These are phyloP conservation scores for Oncopodura yosiiana DNA, from an alignment of 1,140 invertebrate genomes.

Conservation along the genomic window DNA sequence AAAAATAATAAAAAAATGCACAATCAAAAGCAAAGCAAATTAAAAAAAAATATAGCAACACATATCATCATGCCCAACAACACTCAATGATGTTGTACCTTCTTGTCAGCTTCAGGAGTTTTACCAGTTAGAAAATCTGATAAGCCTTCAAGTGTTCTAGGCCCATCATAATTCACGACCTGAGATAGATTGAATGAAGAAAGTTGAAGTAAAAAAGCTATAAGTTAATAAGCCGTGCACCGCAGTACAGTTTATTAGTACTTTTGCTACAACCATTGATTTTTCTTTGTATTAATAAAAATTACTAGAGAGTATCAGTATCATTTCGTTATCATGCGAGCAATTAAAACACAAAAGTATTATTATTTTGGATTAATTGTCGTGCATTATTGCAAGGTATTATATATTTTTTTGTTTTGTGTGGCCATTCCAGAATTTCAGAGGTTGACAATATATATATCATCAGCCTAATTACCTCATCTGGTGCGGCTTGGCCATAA, in stretches of 20 bases:
- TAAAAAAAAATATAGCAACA: not conserved
- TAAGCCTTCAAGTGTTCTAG: conserved; percentile 51
- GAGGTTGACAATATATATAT: not conserved
- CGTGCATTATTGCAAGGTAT: too few relatives aligned
- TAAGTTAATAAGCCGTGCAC: too few relatives aligned
- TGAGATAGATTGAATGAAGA: conserved; percentile 31
- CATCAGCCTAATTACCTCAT: conserved; percentile 51
- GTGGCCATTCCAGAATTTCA: too few relatives aligned
- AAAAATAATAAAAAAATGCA: conserved; percentile 3
- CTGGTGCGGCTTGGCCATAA: conserved; percentile 52
- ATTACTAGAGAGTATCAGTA: too few relatives aligned
- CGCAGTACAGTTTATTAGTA: too few relatives aligned
- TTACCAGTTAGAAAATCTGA: conserved; percentile 42
- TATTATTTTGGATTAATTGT: not conserved
- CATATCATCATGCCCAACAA: not conserved
- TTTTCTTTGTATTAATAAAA: too few relatives aligned
- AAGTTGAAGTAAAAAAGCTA: conserved; percentile 4
- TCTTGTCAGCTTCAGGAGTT: not conserved
- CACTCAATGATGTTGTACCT: not conserved
- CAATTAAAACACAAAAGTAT: too few relatives aligned
- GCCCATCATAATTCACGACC: conserved; percentile 53
- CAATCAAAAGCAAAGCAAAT: conserved; percentile 2
- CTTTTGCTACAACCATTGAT: too few relatives aligned
- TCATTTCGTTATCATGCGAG: too few relatives aligned
- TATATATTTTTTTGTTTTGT: not conserved